Percentiles rank a stretch among this genome's conserved stretches.
Conservation (phyloP, 2,888 invertebrate genomes). For the Erpobdella octoculata region DNA sequence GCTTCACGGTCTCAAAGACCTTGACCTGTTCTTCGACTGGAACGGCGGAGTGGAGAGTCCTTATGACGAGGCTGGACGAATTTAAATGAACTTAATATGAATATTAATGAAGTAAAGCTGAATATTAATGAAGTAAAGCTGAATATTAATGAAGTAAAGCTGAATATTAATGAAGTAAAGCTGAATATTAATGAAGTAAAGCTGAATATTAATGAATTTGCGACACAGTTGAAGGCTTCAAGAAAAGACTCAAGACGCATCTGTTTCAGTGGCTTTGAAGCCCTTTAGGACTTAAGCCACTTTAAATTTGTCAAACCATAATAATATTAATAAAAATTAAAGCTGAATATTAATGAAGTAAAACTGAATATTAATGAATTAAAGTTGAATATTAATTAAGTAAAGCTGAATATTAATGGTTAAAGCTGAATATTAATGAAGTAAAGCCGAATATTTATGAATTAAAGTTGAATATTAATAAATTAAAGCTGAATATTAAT, state of each 20-base stretch:
- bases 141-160: background rate
- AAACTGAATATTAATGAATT: no score
- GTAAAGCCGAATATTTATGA: background rate
- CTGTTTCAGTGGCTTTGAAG: no score
- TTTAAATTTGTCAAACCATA: no score
- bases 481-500: background rate
- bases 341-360: background rate
- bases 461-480: background rate
- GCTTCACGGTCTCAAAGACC: constrained; percentile 61
- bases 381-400: constrained; percentile 8
- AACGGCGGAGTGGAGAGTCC: constrained; percentile 62
- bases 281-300: no score
- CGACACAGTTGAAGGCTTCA: no score
- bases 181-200: background rate
- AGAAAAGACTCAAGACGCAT: no score
- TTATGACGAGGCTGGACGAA: constrained; percentile 44
- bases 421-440: background rate
- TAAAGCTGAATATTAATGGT: background rate
- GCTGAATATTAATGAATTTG: no score
- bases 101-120: background rate
- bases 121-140: background rate
- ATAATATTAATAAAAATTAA: no score
- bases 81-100: background rate
- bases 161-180: background rate
- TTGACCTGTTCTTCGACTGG: constrained; percentile 67